phyloP scores from a whole-genome alignment of 2,113 vertebrate species.

The Corapipo altera region DNA sequence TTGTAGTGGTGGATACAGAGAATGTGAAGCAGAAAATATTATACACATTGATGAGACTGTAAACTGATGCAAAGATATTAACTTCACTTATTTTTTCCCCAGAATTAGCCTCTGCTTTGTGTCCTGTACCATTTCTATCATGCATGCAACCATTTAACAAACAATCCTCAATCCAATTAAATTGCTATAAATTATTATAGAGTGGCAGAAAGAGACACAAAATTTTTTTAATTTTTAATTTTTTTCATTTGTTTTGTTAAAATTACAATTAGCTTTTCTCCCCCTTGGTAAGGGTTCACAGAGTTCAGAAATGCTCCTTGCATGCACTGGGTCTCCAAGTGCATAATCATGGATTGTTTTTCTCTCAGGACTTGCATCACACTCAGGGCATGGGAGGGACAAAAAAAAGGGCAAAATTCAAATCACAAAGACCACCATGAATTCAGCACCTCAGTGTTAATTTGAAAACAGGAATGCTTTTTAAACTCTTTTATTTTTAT shows the following conservation, averaged over 20 bases:
- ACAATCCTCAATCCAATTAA: neutral
- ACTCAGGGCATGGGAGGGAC: neutral
- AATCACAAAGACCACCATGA: slow-evolving; percentile 18
- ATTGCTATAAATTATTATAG: neutral
- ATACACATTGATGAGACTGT: neutral
- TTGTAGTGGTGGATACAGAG: neutral
- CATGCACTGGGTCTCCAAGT: neutral
- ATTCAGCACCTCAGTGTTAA: slow-evolving; percentile 30
- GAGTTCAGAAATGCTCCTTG: neutral
- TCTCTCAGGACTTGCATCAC: neutral
- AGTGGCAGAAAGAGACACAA: neutral
- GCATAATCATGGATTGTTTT: neutral
- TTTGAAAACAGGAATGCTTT: slow-evolving; percentile 45
- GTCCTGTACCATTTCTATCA: neutral
- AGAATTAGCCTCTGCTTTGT: neutral
- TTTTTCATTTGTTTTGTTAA: neutral
- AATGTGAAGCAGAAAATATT: neutral
- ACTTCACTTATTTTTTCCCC: neutral
- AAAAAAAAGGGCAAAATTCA: neutral
- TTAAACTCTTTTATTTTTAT: slow-evolving; percentile 20
- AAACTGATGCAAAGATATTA: neutral
- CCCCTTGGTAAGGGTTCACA: neutral
- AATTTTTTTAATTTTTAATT: neutral
- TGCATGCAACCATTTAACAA: neutral
- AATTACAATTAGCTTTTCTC: neutral